Percentiles rank a stretch among this genome's conserved stretches.
These are phyloP conservation scores for Rhynchopsitta pachyrhyncha DNA, from an alignment of 2,113 vertebrate genomes.

Conservation along the genomic window DNA sequence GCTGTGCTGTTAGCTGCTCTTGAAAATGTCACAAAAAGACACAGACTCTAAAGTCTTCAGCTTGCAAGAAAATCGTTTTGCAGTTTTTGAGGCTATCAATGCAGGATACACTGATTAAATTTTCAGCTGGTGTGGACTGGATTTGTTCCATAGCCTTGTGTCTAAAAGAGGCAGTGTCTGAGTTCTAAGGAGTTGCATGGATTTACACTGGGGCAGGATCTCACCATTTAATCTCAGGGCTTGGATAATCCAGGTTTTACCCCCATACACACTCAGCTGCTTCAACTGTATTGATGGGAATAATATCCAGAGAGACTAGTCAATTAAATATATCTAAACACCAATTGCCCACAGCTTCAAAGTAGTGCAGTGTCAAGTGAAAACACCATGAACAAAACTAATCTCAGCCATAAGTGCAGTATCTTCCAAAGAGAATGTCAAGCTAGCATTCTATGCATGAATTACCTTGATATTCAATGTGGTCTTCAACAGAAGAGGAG, in stretches of 20 bases:
- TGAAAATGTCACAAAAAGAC: background rate
- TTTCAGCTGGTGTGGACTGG: background rate
- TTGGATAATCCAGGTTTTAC: background rate
- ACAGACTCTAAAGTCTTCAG: background rate
- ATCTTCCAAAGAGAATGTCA: background rate
- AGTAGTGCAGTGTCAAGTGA: background rate
- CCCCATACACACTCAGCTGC: background rate
- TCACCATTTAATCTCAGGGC: background rate
- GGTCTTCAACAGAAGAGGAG: conserved; percentile 86
- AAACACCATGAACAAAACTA: background rate
- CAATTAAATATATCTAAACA: background rate
- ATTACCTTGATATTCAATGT: conserved; percentile 90
- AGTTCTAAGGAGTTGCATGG: background rate
- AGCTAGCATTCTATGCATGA: background rate
- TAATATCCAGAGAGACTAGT: background rate
- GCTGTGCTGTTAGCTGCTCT: background rate
- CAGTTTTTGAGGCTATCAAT: background rate
- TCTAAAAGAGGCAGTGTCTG: background rate
- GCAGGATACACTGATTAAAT: background rate
- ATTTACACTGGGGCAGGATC: background rate
- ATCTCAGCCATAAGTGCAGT: background rate
- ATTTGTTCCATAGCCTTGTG: background rate
- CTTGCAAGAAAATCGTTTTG: background rate
- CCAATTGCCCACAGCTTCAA: background rate
- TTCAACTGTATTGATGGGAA: background rate